phyloP scores from a whole-genome alignment of 30 jellyfish, hydroid and myxozoan species.

The Pelagia noctiluca region DNA sequence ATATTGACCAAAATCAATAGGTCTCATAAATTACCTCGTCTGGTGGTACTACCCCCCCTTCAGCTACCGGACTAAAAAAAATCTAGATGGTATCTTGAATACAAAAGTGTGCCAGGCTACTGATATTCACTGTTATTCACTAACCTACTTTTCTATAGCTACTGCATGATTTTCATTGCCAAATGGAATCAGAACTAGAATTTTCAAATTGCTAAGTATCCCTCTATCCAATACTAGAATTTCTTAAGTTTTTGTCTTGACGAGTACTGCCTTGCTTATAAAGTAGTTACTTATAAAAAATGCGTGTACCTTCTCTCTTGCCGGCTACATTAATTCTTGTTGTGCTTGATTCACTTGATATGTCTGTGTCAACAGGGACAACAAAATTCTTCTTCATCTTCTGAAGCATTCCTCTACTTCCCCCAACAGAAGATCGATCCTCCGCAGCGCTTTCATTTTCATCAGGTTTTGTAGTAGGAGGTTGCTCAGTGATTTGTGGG shows the following conservation, averaged over 20 bases:
- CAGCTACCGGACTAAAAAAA: too few relatives aligned
- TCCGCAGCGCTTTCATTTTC: slow-evolving; percentile 9
- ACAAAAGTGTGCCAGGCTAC: neutral
- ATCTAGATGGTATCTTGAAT: neutral
- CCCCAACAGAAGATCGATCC: slow-evolving; percentile 44
- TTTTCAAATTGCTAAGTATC: too few relatives aligned
- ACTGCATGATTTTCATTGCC: neutral
- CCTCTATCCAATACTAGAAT: too few relatives aligned
- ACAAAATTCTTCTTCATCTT: slow-evolving; percentile 70
- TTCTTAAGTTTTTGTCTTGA: neutral
- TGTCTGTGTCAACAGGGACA: slow-evolving; percentile 63
- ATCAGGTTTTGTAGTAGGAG: neutral
- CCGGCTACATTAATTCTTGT: slow-evolving; percentile 49
- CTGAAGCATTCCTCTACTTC: slow-evolving; percentile 85
- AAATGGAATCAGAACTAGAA: neutral
- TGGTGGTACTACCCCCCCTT: too few relatives aligned
- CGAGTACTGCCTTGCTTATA: neutral
- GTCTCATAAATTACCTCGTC: too few relatives aligned
- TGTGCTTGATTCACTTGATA: slow-evolving; percentile 44
- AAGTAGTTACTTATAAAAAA: neutral
- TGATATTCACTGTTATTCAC: neutral
- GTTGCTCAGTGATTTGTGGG: slow-evolving; percentile 3
- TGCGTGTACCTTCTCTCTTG: slow-evolving; percentile 48
- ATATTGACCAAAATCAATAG: too few relatives aligned
- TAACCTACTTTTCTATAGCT: neutral